A percentile compares a stretch with the other conserved stretches of the same genome.
phyloP scores from a whole-genome alignment of 2,888 invertebrate genomes.

The Andrena dorsata region DNA sequence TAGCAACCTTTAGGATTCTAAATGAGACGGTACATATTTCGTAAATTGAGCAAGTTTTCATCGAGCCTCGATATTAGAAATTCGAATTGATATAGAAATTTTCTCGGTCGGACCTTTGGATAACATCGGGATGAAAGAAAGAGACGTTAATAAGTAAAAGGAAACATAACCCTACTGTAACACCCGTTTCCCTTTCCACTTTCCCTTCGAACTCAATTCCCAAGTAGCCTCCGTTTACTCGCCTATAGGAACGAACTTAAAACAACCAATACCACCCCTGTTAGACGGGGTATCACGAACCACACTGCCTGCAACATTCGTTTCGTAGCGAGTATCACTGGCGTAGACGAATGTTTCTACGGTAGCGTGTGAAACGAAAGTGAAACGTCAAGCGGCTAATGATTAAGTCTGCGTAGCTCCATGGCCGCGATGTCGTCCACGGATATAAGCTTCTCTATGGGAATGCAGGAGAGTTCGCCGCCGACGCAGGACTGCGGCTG shows the following conservation, averaged over 20 bases:
- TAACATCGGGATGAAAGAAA: not conserved
- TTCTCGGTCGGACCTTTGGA: not conserved
- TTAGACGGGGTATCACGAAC: conserved; percentile 1
- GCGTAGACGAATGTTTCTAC: conserved; percentile 66
- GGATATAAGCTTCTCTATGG: conserved; percentile 90
- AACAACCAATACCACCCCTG: not conserved
- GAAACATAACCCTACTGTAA: conserved; percentile 7
- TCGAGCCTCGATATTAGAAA: conserved; percentile 17
- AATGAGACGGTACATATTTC: not conserved
- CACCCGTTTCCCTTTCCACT: conserved; percentile 4
- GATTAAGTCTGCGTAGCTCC: conserved; percentile 83
- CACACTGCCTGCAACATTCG: conserved; percentile 24
- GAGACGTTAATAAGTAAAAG: not conserved
- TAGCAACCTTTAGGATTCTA: not conserved
- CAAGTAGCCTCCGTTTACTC: not conserved
- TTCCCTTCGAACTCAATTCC: not conserved
- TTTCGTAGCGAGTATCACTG: conserved; percentile 57
- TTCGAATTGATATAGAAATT: not conserved
- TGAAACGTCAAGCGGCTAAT: conserved; percentile 75
- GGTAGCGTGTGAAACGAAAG: conserved; percentile 66
- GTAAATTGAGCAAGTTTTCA: conserved; percentile 45
- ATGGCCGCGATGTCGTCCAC: conserved; percentile 85
- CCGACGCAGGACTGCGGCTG: conserved; percentile 90
- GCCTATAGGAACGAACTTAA: not conserved
- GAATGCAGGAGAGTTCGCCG: conserved; percentile 93